Base-by-base conservation (phyloP, 2,113 vertebrate species). In the Eleginops maclovinus region DNA sequence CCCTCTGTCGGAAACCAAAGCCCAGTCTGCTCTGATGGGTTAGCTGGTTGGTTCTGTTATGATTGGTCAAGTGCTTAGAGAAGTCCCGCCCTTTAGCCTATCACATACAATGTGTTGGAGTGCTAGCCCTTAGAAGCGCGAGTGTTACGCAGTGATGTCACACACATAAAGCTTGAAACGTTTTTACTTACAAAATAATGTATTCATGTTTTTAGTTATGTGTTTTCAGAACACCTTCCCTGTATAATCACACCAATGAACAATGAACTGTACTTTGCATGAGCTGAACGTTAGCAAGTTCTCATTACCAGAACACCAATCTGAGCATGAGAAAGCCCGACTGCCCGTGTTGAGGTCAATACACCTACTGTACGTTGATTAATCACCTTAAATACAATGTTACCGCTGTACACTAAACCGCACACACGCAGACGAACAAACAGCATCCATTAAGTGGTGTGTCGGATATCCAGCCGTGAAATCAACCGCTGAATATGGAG, bases 401-500 rank as follows among this genome's bases (percentile, higher is more conserved):
- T 72, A 53, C 83, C 80, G 67, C 64, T 75, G 56, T 64, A 88
- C 69, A 21, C 69, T 3, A 49, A 73, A 31, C 51, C 72, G 55
- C 82, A 77, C 49, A 40, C 41, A 47, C 70, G 60, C 51, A 65
- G 55, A 40, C 16, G 65, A 21, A 59, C 71, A 69, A 69, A 71
- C 77, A 19, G 54, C 77, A 82, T 89, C 82, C 80, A 85, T 85
- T 89, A 90, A 88, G 86, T 76, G 79, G 63, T 72, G 79, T 87
- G 81, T 89, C 84, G 59, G 85, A 91, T 89, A 82, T 87, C 83
- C 83, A 89, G 69, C 81, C 53, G 72, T 76, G 90, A 92, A 92
- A 90, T 84, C 81, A 89, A 91, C 90, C 81, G 72, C 91, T 83
- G 90, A 89, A 88, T 91, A 90, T 81, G 82, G 91, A 93, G 89